A percentile compares a stretch with the other conserved stretches of the same genome.
These are phyloP conservation scores for Tangara arthus DNA, from an alignment of 2,797 vertebrate species.

Conservation along the genomic window DNA sequence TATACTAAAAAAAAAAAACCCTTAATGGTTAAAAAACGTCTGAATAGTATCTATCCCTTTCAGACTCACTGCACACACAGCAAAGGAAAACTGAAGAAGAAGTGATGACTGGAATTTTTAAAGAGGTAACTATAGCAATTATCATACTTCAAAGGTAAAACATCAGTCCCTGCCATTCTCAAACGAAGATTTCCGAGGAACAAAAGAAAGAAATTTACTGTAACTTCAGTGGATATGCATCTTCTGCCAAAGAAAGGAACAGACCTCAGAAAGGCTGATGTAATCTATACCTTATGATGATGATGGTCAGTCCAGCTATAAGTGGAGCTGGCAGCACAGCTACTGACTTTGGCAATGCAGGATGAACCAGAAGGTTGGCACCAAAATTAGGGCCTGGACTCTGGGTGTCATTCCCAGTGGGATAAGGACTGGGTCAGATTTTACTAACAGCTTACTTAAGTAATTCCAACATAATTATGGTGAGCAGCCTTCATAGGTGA, in stretches of 20 bases:
- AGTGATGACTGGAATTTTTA: not conserved
- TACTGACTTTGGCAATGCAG: not conserved
- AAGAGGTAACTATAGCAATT: constrained; percentile 32
- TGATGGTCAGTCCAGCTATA: not conserved
- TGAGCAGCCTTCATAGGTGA: constrained; percentile 14
- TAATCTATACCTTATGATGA: not conserved
- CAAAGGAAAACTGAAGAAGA: constrained; percentile 16
- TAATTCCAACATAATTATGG: not conserved
- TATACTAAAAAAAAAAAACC: not conserved
- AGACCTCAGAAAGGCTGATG: constrained; percentile 6
- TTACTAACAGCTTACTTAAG: not conserved
- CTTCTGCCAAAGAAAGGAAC: constrained; percentile 27
- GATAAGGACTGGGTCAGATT: not conserved
- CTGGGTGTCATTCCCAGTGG: fast-evolving
- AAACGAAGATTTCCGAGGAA: not conserved
- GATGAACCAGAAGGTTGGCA: not conserved
- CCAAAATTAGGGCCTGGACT: not conserved
- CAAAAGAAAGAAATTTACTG: not conserved
- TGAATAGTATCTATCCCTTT: constrained; percentile 16
- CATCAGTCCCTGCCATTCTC: not conserved
- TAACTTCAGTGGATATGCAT: not conserved
- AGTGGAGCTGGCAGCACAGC: not conserved
- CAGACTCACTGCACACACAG: constrained; percentile 19
- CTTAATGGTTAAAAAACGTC: constrained; percentile 9
- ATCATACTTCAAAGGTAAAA: constrained; percentile 42